A percentile compares a stretch with the other conserved stretches of the same genome.
Evolutionary conservation across 2,797 vertebrate species (phyloP).

Genomic region (Glossophaga mutica): DNA sequence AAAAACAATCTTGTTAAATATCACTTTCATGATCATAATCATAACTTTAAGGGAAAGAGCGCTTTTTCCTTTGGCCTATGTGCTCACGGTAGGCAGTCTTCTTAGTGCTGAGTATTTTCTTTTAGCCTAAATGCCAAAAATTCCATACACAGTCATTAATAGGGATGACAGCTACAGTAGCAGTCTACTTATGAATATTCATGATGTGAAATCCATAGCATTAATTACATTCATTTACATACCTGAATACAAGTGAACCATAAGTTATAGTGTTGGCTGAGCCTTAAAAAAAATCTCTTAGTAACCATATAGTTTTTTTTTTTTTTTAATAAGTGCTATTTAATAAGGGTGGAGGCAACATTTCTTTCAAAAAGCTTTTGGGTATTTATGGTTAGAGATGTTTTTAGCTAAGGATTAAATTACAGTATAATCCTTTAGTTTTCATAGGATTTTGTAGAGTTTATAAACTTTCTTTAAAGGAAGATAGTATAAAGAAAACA

Average conservation of each 20-base stretch:
- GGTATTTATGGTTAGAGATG: conserved; percentile 75
- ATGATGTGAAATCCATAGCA: conserved; percentile 84
- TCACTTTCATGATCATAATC: conserved; percentile 56
- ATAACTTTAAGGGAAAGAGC: conserved; percentile 43
- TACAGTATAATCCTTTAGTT: conserved; percentile 74
- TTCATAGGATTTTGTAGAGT: conserved; percentile 74
- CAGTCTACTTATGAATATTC: conserved; percentile 85
- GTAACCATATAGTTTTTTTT: conserved; percentile 42
- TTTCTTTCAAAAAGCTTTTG: conserved; percentile 80
- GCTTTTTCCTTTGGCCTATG: conserved; percentile 58
- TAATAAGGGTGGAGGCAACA: conserved; percentile 77
- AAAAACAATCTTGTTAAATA: conserved; percentile 65
- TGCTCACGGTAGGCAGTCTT: conserved; percentile 54
- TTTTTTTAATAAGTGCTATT: conserved; percentile 55
- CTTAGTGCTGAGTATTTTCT: conserved; percentile 71
- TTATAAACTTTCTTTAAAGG: conserved; percentile 75
- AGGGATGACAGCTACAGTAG: conserved; percentile 79
- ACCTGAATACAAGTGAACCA: conserved; percentile 78
- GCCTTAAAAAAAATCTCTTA: background rate
- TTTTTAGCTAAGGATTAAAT: conserved; percentile 77
- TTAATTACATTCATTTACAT: conserved; percentile 85
- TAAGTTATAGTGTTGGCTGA: conserved; percentile 77
- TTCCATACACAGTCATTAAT: conserved; percentile 70
- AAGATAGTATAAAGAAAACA: conserved; percentile 69
- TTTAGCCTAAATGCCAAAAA: conserved; percentile 80